A percentile compares a stretch with the other conserved stretches of the same genome.
These are phyloP conservation scores for Calycopis cecrops DNA, from an alignment of 1,140 invertebrate genomes.

Conservation along the genomic window DNA sequence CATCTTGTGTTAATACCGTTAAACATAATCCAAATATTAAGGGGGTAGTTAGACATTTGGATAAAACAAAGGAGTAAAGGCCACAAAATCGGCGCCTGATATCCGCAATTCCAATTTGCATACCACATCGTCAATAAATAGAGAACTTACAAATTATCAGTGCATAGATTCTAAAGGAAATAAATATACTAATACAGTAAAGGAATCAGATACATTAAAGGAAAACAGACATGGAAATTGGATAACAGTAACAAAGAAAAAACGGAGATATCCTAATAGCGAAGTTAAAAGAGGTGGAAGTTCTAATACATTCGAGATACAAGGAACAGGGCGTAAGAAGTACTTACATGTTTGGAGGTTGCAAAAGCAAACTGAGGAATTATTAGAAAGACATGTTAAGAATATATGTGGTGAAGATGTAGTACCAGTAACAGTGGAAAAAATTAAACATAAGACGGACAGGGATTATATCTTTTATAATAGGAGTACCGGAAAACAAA, in stretches of 20 bases:
- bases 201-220: slow-evolving; percentile 12
- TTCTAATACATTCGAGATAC: neutral
- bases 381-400: slow-evolving; percentile 17
- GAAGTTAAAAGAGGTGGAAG: slow-evolving; percentile 8
- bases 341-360: slow-evolving; percentile 26
- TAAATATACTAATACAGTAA: slow-evolving; percentile 16
- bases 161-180: neutral
- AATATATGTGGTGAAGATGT: slow-evolving; percentile 15
- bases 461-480: slow-evolving; percentile 24
- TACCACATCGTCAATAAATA: neutral
- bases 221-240: slow-evolving; percentile 9
- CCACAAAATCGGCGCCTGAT: no score
- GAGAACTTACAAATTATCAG: neutral
- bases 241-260: no score
- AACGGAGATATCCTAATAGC: no score
- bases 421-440: slow-evolving; percentile 21
- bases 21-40: neutral
- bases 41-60: no score
- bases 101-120: neutral
- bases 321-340: slow-evolving; percentile 14
- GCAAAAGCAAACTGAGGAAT: slow-evolving; percentile 21
- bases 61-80: no score
- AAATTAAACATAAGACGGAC: slow-evolving; percentile 28
- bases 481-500: slow-evolving; percentile 25
- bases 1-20: no score